Percentiles rank a stretch among this genome's conserved stretches.
phyloP scores from a whole-genome alignment of 2,113 vertebrate genomes.

The Saccopteryx bilineata region DNA sequence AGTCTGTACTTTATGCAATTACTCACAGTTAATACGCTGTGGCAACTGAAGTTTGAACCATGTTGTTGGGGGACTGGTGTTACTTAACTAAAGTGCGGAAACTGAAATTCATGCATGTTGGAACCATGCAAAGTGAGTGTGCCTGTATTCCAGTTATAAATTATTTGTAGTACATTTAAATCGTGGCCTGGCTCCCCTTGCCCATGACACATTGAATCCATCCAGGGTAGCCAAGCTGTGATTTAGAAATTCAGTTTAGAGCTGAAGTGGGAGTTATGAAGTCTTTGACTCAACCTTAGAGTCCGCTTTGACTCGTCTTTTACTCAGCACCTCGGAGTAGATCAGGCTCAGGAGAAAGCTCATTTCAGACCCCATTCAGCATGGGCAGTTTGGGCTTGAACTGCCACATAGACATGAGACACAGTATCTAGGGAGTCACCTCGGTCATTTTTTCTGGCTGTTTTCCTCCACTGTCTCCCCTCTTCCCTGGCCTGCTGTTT shows the following conservation, averaged over 20 bases:
- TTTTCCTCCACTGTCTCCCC: neutral
- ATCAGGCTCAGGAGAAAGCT: neutral
- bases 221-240: neutral
- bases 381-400: neutral
- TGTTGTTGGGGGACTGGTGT: neutral
- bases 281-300: neutral
- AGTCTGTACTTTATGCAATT: neutral
- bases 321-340: neutral
- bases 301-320: neutral
- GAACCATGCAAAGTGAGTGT: neutral
- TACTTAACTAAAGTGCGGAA: neutral
- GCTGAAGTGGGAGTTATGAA: neutral
- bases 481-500: neutral
- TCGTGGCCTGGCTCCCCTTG: neutral
- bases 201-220: neutral
- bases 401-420: neutral
- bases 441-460: neutral
- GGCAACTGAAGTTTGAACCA: neutral
- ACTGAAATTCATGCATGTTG: conserved; percentile 1
- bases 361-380: neutral
- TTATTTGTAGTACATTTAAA: neutral
- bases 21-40: neutral
- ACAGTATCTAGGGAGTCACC: neutral
- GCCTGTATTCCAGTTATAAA: neutral
- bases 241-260: neutral